Percentiles rank a stretch among this genome's conserved stretches.
Evolutionary conservation across 2,113 vertebrate genomes (phyloP).

Genomic region (Leiothrix lutea): DNA sequence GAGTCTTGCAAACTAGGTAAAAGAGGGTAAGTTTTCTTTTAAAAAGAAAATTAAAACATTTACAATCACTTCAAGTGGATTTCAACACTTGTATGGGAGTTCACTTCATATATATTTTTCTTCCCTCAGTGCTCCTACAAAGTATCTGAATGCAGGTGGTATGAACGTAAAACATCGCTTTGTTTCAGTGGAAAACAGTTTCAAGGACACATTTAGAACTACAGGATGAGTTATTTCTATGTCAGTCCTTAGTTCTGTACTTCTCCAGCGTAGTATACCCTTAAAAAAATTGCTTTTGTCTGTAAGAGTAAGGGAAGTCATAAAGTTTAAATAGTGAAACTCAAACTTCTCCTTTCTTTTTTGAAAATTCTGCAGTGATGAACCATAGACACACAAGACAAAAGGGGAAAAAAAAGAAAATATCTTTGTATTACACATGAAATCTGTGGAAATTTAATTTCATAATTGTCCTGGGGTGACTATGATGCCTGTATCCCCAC

Average conservation of each 20-base stretch:
- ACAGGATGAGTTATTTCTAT: neutral
- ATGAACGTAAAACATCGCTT: neutral
- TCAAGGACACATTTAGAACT: constrained; percentile 1
- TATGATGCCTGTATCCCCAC: too few species aligned
- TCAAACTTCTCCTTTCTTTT: neutral
- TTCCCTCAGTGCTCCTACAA: neutral
- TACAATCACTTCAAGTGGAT: neutral
- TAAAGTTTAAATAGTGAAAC: neutral
- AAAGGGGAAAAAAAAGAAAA: neutral
- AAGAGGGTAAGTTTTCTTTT: neutral
- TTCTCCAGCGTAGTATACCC: neutral
- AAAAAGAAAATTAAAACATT: neutral
- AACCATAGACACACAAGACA: neutral
- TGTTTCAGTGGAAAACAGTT: neutral
- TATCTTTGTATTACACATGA: neutral
- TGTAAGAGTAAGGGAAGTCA: neutral
- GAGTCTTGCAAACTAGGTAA: neutral
- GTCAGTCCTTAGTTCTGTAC: neutral
- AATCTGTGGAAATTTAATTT: neutral
- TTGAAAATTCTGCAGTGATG: neutral
- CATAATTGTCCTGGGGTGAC: too few species aligned
- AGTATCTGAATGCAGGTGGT: neutral
- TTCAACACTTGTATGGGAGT: neutral
- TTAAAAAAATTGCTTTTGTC: neutral
- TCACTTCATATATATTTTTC: neutral